Percentiles rank a stretch among this genome's conserved stretches.
Evolutionary conservation across 2,113 vertebrate species (phyloP).

Genomic region (Emberiza fucata): DNA sequence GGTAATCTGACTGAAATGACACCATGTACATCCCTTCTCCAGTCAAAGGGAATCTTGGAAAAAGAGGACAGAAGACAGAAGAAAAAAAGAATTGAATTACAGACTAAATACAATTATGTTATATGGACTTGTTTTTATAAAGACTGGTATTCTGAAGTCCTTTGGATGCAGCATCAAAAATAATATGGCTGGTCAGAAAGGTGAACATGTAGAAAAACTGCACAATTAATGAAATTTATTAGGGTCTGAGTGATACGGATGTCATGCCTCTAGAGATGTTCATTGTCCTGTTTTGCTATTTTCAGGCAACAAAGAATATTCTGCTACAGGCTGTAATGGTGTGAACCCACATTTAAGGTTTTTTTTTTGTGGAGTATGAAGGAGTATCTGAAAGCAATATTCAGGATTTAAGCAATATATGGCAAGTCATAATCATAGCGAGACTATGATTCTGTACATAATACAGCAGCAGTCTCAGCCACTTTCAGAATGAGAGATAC

Average conservation of each 20-base stretch:
- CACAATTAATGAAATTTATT: constrained; percentile 22
- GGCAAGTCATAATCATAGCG: constrained; percentile 9
- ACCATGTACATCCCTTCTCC: accelerated
- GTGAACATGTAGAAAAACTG: not conserved
- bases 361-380: not conserved
- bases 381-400: not conserved
- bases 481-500: not conserved
- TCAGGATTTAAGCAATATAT: constrained; percentile 27
- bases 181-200: not conserved
- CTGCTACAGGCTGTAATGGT: not conserved
- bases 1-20: not conserved
- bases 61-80: not conserved
- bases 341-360: not conserved
- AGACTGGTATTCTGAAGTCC: not conserved
- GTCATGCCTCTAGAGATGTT: not conserved
- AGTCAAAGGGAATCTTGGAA: not conserved
- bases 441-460: not conserved
- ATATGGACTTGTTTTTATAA: not conserved
- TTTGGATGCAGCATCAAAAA: not conserved
- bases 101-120: not conserved
- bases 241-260: not conserved
- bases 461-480: not conserved
- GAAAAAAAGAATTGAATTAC: not conserved
- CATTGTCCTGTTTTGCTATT: not conserved
- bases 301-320: constrained; percentile 12